phyloP scores from a whole-genome alignment of 2,888 invertebrate genomes.

The Latrodectus hesperus region DNA sequence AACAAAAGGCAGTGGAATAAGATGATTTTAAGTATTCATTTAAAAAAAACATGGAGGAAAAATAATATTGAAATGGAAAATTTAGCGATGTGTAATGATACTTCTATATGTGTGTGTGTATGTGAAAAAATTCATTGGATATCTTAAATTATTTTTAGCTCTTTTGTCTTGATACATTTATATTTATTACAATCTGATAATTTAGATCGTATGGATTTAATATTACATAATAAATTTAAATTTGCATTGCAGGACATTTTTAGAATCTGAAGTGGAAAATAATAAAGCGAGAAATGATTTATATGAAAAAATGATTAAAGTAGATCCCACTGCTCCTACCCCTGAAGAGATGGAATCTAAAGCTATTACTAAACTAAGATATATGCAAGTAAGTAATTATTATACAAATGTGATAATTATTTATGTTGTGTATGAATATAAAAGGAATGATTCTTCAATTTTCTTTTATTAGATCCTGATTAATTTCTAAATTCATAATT shows the following conservation, averaged over 20 bases:
- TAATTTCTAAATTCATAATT: neutral
- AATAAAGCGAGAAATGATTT: constrained; percentile 88
- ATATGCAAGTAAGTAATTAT: constrained; percentile 81
- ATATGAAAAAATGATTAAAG: constrained; percentile 95
- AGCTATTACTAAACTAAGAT: constrained; percentile 95
- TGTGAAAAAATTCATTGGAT: too few relatives aligned
- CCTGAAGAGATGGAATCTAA: constrained; percentile 85
- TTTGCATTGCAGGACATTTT: constrained; percentile 81
- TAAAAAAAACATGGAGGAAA: too few relatives aligned
- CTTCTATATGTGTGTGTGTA: too few relatives aligned
- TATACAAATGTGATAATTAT: constrained; percentile 1
- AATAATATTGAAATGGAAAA: too few relatives aligned
- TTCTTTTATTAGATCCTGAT: neutral
- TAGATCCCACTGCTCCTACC: constrained; percentile 91
- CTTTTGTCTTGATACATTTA: neutral
- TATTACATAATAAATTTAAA: neutral
- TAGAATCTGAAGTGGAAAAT: constrained; percentile 95
- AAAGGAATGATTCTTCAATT: neutral
- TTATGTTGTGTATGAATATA: neutral
- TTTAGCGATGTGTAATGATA: too few relatives aligned
- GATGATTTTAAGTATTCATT: too few relatives aligned
- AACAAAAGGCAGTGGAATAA: too few relatives aligned
- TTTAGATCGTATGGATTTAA: too few relatives aligned
- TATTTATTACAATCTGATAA: neutral
- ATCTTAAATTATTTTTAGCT: too few relatives aligned